phyloP scores from a whole-genome alignment of 1,140 invertebrate species.

The Acromyrmex heyeri region DNA sequence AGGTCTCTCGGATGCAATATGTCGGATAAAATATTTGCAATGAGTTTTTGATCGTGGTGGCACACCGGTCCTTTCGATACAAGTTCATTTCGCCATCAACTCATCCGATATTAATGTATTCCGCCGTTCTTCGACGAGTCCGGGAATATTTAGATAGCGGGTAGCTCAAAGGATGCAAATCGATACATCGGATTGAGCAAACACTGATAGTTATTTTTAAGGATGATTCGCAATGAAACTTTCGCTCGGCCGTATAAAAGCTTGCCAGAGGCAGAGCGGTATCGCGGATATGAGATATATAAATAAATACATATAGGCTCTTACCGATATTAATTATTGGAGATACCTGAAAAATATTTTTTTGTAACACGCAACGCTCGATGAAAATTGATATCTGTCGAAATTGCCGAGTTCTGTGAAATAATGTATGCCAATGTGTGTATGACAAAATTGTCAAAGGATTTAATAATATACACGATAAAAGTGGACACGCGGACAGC shows the following conservation, averaged over 20 bases:
- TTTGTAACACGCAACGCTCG: neutral
- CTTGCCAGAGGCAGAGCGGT: conserved; percentile 18
- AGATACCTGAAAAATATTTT: conserved; percentile 41
- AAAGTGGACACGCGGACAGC: conserved; percentile 1
- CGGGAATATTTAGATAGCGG: conserved; percentile 67
- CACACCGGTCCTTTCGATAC: conserved; percentile 71
- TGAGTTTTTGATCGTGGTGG: conserved; percentile 66
- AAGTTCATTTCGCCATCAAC: conserved; percentile 64
- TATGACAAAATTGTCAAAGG: conserved; percentile 15
- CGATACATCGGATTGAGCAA: conserved; percentile 62
- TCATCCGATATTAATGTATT: conserved; percentile 75
- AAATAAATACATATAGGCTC: conserved; percentile 34
- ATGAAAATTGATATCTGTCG: conserved; percentile 20
- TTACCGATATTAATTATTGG: conserved; percentile 49
- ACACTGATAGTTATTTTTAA: conserved; percentile 70
- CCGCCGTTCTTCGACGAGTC: conserved; percentile 60
- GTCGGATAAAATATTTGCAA: conserved; percentile 64
- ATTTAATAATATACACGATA: conserved; percentile 42
- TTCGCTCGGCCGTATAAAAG: conserved; percentile 57
- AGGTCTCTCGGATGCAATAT: conserved; percentile 58
- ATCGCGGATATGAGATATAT: neutral
- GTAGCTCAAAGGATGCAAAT: conserved; percentile 73
- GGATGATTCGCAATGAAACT: conserved; percentile 70
- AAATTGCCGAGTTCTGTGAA: conserved; percentile 23
- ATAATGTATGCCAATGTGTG: conserved; percentile 36